These are phyloP conservation scores for Chaetodon trifascialis DNA, from an alignment of 2,113 vertebrate genomes.

Conservation along the genomic window DNA sequence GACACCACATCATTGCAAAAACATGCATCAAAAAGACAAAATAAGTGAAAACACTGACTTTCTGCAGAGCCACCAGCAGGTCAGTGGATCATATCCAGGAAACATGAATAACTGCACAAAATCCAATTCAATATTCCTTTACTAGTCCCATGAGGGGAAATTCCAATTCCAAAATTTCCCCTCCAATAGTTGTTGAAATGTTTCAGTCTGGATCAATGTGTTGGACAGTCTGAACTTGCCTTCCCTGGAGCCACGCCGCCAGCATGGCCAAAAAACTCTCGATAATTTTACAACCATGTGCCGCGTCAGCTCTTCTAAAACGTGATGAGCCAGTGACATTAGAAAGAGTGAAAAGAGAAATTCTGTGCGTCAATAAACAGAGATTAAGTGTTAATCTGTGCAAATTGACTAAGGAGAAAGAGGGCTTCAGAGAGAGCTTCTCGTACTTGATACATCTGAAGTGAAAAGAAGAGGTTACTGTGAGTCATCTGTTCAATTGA, in stretches of 20 bases:
- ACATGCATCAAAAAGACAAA: too few species aligned
- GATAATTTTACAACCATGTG: conserved; percentile 3
- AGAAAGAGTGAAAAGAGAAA: conserved; percentile 28
- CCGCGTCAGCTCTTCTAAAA: conserved; percentile 34
- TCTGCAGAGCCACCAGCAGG: not conserved
- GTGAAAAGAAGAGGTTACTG: conserved; percentile 22
- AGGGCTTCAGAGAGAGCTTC: conserved; percentile 26
- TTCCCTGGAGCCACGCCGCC: not conserved
- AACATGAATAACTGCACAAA: not conserved
- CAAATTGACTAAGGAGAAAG: conserved; percentile 38
- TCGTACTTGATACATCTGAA: conserved; percentile 18
- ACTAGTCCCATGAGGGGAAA: too few species aligned
- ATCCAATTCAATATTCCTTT: too few species aligned
- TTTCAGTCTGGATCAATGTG: not conserved
- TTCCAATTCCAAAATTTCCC: too few species aligned
- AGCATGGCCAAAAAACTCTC: not conserved
- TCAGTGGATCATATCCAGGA: not conserved
- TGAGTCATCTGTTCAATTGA: conserved; percentile 35
- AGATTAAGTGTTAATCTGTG: conserved; percentile 60
- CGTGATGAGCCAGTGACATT: not conserved
- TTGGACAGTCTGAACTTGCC: not conserved
- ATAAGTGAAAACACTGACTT: not conserved
- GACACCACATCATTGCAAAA: too few species aligned
- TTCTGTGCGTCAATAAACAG: conserved; percentile 20
- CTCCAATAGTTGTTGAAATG: not conserved